Evolutionary conservation across 2,113 vertebrate species (phyloP).

Genomic region (Misgurnus mizolepis): DNA sequence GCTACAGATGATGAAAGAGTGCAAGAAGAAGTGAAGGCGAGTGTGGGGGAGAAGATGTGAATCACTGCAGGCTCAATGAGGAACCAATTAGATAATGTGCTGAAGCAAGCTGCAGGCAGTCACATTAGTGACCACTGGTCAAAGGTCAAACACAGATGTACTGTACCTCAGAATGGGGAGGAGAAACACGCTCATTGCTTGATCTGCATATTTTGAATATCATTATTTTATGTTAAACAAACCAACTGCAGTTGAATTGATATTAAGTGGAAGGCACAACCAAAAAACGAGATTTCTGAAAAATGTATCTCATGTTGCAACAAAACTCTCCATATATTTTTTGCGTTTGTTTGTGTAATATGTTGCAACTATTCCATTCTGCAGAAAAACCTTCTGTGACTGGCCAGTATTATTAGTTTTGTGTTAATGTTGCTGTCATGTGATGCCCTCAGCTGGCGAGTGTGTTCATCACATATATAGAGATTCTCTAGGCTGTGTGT

Average conservation of each 20-base stretch:
- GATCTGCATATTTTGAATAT: too few species aligned
- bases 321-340: too few species aligned
- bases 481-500: conserved; percentile 42
- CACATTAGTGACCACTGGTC: conserved; percentile 89
- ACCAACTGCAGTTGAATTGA: too few species aligned
- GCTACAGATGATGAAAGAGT: conserved; percentile 35
- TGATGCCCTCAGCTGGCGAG: too few species aligned
- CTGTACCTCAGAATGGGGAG: conserved; percentile 80
- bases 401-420: neutral
- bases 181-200: conserved; percentile 63
- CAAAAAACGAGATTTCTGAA: too few species aligned
- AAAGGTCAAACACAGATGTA: conserved; percentile 85
- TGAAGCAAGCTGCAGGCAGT: conserved; percentile 77
- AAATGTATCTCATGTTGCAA: too few species aligned
- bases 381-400: neutral
- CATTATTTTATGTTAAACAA: too few species aligned
- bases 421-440: neutral
- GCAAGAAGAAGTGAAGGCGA: conserved; percentile 49
- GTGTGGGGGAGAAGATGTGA: conserved; percentile 59
- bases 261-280: too few species aligned
- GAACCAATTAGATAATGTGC: conserved; percentile 88
- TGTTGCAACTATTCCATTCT: too few species aligned
- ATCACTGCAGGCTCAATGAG: conserved; percentile 69
- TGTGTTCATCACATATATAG: conserved; percentile 18
- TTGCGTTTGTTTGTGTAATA: too few species aligned